phyloP scores from a whole-genome alignment of 2,113 vertebrate genomes.

The Chlorodrepanis virens region DNA sequence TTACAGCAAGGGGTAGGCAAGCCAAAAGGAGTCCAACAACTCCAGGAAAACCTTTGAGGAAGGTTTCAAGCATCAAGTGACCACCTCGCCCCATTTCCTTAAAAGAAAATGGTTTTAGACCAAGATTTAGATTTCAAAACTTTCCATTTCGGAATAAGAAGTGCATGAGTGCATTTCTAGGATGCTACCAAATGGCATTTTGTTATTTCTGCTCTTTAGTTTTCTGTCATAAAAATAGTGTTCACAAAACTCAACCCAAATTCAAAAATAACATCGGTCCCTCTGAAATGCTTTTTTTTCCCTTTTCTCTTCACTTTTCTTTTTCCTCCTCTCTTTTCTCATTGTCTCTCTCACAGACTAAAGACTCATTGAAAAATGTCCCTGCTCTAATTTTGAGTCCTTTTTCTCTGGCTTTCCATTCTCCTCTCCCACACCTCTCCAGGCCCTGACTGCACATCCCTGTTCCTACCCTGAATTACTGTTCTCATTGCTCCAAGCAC shows the following conservation, averaged over 20 bases:
- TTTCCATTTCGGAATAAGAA: neutral
- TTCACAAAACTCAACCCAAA: constrained; percentile 3
- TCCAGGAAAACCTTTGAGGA: neutral
- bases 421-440: constrained; percentile 6
- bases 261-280: neutral
- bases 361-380: neutral
- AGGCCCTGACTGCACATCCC: neutral
- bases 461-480: constrained; percentile 22
- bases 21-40: neutral
- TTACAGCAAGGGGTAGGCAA: neutral
- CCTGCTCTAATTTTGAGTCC: constrained; percentile 8
- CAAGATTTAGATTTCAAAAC: neutral
- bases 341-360: neutral
- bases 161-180: neutral
- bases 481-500: constrained; percentile 54
- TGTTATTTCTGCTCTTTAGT: constrained; percentile 5
- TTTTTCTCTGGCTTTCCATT: neutral
- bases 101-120: neutral
- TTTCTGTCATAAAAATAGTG: constrained; percentile 21
- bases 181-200: constrained; percentile 17
- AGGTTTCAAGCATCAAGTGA: neutral
- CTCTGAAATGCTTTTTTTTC: neutral
- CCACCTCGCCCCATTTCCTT: fast-evolving
- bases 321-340: neutral
- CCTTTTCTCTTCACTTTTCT: neutral